Evolutionary conservation across 2,888 invertebrate species (phyloP), one percentile per base, ranked within the genome.

Genomic region (Lathronympha strigana): DNA sequence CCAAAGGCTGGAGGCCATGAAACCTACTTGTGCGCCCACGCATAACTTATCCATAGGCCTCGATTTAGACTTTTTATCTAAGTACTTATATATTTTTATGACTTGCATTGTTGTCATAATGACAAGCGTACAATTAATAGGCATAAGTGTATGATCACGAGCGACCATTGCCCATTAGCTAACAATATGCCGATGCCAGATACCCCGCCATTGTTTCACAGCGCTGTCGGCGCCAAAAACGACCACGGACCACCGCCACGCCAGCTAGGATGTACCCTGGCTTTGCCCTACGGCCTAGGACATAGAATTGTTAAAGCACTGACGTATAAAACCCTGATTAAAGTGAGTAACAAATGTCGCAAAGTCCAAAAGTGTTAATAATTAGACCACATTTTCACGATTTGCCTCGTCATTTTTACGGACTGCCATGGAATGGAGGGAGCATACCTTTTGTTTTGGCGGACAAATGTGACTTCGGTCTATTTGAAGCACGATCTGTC

Each of bases 111-210:
- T 57, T 31, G 57, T 28, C 19, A 31, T 57, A 57, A 57, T 57
- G 57, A 57, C 57, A 57, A 54, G 38, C 45, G 28, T 43, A 43
- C 57, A 43, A 57, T 57, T 57, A 57, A 28, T 31, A 25, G 51
- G 33, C 55, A 57, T 57, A 57, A 57, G 31, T 45, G 43, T 28
- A 36, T 17, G 53, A 49, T 50, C 61, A 51, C 38, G 21, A 19
- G 1, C 53, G 28, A 40, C 80, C 38, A 36, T 62, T 58, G 28
- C 43, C 80, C 38, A 36, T 62, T 58, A 62, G 54, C 25, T 17
- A 68, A 74, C 74, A 74, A 74, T 74, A 68, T 45, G 62, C 28
- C 55, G 73, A 74, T 73, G 67, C 45, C 62, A 69, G 73, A 74
- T 74, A 33, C 33, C 15, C 9, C 17, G 11, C 71, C 66, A 74